Base-by-base conservation (phyloP, 2,113 vertebrate species). In the Cromileptes altivelis region DNA sequence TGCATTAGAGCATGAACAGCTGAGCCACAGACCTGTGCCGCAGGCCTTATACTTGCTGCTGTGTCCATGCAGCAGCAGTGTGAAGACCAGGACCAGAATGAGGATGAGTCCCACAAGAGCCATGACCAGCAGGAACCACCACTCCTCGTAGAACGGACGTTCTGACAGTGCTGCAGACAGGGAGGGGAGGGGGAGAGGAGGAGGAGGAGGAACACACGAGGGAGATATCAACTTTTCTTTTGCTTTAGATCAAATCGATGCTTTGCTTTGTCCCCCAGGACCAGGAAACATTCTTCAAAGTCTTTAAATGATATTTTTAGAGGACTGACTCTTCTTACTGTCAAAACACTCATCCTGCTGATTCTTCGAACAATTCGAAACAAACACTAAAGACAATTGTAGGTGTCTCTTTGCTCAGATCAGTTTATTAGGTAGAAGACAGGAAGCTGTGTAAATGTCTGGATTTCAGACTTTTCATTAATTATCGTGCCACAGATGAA, bases 61-160 rank as follows among this genome's bases (percentile, higher is more conserved):
- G 95, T 99, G 98, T 40, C 97, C 96, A 0, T 97, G 97, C 76
- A 99, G 93, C 75, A 99, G 92, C 89, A 99, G 93, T 0, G 95
- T 91, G 62, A 99, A 98, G n/a, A 96, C 96, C 84, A 97, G 91
- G 73, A 99, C 91, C 78, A 99, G 95, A 57, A 99, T 91, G 57
- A 98, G 92, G 85, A 99, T 96, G 74, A 99, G 95, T 58, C 97
- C 96, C n/a, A 96, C 96, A 57, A 99, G 96, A 0, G 96, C 97
- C 93, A 97, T 95, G 90, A 99, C 97, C 56, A 99, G 92, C 53
- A 99, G 94, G 93, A 99, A 99, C 98, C 98, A 99, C 98, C 98
- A 99, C 92, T 99, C 97, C 85, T 97, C 97, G 0, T 99, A 99
- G 95, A 99, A 99, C 0, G 96, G 97, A 45, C 96, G 93, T 80